Base-by-base conservation (phyloP, 2,888 invertebrate genomes). In the Penaeus monodon region DNA sequence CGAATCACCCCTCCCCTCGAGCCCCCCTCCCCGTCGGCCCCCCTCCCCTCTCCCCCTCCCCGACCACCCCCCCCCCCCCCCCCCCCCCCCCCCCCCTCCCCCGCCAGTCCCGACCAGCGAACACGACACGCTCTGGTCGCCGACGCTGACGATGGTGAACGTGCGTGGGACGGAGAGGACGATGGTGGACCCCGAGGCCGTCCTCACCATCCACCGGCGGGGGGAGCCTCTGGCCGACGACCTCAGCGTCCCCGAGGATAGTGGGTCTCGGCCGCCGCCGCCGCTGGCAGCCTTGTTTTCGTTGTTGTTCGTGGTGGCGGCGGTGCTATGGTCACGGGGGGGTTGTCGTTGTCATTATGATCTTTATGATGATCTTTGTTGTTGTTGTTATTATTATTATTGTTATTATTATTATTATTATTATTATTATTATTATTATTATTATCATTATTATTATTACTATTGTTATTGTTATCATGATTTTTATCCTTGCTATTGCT, bases 131-230 rank as follows among this genome's bases (percentile, higher is more conserved):
- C 68, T 86, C 17, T 86, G 86, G 86, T 81, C 86, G 3, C 86
- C 86, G n/a, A 81, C 86, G n/a, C 81, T 86, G 27, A 86, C 86
- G 10, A n/a, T 86, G 66, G 76, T 86, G 33, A 86, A 86, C 86
- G 86, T 86, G 81, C 24, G 86, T 10, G 86, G 86, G 66, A 86
- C 86, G 68, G 86, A 86, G 77, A 76, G 86, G 38, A 86, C 86
- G n/a, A 44, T 65, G 77, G 81, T 86, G 81, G 86, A 86, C 57
- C 63, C 57, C n/a, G 86, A 86, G 77, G 81, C 86, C 24, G 68
- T 86, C 3, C 66, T 86, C 29, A 86, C 86, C 17, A 74, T 86
- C 7, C 86, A 86, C 77, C 81, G 86, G 20, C 27, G 79, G 44
- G 86, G 86, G 4, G 76, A 57, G 17, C 77, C 86, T 44, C 38